phyloP scores from a whole-genome alignment of 2,888 invertebrate species.

The Phrixothrix hirtus region DNA sequence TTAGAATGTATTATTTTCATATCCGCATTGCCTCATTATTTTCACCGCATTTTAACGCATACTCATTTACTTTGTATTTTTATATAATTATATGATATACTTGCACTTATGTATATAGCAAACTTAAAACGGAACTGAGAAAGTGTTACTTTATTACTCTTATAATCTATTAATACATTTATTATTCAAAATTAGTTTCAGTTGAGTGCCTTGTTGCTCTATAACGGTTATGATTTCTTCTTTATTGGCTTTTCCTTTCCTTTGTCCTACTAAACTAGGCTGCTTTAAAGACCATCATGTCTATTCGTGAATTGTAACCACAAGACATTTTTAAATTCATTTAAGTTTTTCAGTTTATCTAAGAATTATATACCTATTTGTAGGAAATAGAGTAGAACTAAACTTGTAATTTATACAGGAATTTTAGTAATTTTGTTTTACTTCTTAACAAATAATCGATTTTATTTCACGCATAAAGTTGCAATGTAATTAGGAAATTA shows the following conservation, averaged over 20 bases:
- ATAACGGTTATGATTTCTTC: slow-evolving; percentile 23
- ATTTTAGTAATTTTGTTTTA: no score
- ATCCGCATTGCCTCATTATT: slow-evolving; percentile 10
- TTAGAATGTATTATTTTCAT: slow-evolving; percentile 4
- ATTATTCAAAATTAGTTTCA: slow-evolving; percentile 17
- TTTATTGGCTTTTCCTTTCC: slow-evolving; percentile 25
- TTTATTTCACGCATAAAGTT: no score
- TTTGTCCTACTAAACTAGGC: slow-evolving; percentile 20
- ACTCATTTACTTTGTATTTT: neutral
- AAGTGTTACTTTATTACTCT: slow-evolving; percentile 10
- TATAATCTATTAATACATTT: slow-evolving; percentile 1
- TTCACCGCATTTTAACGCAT: slow-evolving; percentile 3
- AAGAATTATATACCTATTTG: no score
- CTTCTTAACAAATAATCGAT: no score
- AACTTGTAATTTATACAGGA: no score
- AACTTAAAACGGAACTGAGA: slow-evolving; percentile 8
- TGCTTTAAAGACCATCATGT: no score
- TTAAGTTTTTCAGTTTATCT: no score
- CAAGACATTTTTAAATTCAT: no score
- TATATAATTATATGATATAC: slow-evolving; percentile 6
- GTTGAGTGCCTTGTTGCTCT: slow-evolving; percentile 12
- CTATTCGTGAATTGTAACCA: no score
- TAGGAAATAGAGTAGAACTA: no score
- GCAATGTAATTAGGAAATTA: no score
- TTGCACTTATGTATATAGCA: slow-evolving; percentile 9